Percentiles rank a stretch among this genome's conserved stretches.
These are phyloP conservation scores for Idaea straminata DNA, from an alignment of 2,888 invertebrate genomes.

Conservation along the genomic window DNA sequence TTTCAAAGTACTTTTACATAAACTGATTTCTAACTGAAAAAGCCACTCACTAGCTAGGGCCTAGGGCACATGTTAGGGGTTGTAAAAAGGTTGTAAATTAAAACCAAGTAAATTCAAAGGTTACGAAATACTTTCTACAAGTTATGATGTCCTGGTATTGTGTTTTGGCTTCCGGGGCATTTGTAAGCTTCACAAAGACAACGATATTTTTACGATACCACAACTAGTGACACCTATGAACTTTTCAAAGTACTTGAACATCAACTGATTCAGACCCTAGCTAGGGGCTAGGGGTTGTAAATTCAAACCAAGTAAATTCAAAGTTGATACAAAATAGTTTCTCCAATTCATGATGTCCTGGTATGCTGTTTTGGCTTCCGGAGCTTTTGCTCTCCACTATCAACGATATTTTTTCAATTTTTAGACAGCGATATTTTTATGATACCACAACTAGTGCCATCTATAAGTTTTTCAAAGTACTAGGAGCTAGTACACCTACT, in stretches of 20 bases:
- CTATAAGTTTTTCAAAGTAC: no score
- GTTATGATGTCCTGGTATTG: no score
- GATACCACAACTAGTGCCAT: no score
- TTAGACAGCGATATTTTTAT: no score
- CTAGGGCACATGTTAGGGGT: no score
- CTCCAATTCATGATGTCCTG: not conserved
- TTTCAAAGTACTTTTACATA: not conserved
- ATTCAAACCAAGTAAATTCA: not conserved
- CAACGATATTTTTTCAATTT: not conserved
- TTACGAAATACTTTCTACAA: no score
- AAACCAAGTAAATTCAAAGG: no score
- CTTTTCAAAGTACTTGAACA: not conserved
- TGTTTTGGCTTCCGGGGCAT: no score
- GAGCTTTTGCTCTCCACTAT: not conserved
- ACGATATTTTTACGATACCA: not conserved
- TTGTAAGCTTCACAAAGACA: not conserved
- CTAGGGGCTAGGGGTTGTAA: not conserved
- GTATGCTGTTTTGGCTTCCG: constrained; percentile 1
- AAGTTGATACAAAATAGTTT: not conserved
- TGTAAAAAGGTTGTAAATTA: no score
- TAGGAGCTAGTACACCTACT: not conserved
- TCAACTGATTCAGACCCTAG: not conserved
- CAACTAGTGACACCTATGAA: not conserved
- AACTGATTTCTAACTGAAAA: no score
- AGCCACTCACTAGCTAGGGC: no score